phyloP scores from a whole-genome alignment of 2,888 invertebrate species.

The Mesoligia furuncula region DNA sequence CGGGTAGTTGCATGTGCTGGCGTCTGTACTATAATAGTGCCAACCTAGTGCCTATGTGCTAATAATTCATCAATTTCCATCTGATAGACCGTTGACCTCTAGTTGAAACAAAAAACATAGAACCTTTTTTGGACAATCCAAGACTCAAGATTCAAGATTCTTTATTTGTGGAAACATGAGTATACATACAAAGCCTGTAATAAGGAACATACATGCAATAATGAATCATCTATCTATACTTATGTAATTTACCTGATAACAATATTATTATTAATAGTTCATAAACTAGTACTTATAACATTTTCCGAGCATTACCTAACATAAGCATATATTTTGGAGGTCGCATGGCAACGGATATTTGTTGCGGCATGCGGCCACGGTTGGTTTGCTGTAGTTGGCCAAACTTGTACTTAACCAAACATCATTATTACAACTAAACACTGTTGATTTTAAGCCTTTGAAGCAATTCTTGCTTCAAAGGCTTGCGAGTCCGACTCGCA shows the following conservation, averaged over 20 bases:
- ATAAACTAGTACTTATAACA: too few relatives aligned
- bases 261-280: too few relatives aligned
- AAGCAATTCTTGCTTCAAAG: neutral
- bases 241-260: neutral
- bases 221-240: neutral
- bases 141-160: too few relatives aligned
- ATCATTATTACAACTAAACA: slow-evolving; percentile 14
- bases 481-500: too few relatives aligned
- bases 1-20: too few relatives aligned
- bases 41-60: too few relatives aligned
- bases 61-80: neutral
- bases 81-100: neutral
- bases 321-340: slow-evolving; percentile 46
- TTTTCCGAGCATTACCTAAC: slow-evolving; percentile 30
- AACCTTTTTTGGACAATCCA: neutral
- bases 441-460: neutral
- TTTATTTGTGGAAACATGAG: too few relatives aligned
- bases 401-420: slow-evolving; percentile 6
- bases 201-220: too few relatives aligned
- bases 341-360: slow-evolving; percentile 30
- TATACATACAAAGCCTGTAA: too few relatives aligned
- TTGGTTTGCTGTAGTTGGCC: slow-evolving; percentile 37
- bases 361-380: slow-evolving; percentile 36
- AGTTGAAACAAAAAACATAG: neutral
- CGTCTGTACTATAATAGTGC: too few relatives aligned